Base-by-base conservation (phyloP, 2,113 vertebrate species). In the Pelmatolapia mariae region DNA sequence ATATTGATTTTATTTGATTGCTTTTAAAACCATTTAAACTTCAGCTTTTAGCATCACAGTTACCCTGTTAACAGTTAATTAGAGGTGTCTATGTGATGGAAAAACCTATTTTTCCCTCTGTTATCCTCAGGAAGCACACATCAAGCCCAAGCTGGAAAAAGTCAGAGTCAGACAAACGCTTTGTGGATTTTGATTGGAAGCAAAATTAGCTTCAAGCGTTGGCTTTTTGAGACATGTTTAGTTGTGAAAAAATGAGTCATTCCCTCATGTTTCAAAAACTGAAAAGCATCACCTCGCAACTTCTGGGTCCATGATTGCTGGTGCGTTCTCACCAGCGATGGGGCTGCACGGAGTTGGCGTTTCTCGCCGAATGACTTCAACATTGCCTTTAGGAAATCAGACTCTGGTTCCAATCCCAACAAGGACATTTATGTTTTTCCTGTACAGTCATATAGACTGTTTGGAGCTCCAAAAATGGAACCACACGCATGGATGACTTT, bases 291-390 rank as follows among this genome's bases (percentile, higher is more conserved):
- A n/a, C 18, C 31, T 31, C 2, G 11, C 73, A 33, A 68, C 43
- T 52, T 81, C 10, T 45, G 53, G 59, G 54, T 83, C 33, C 31
- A 11, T 50, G 31, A 81, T 18, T 13, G 24, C 83, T 26, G 18
- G 22, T 63, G 36, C 83, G 50, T 47, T 84, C 81, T 82, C 79
- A 56, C 52, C 54, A 24, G 7, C 43, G 84, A 93, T 36, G 73
- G 71, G 38, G 33, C 59, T 81, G 89, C 89, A 86, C 16, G 12
- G 79, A 89, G 73, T 53, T 92, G 91, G 91, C 90, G 3, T 81
- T 36, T 47, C 18, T 61, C 2, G 24, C 24, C 50, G 66, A 43
- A 93, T 94, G 93, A 94, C 93, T 63, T 95, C 94, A 95, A 73
- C 73, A 19, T 36, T 79, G 87, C 66, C 79, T 90, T 87, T 57